These are phyloP conservation scores for Entomyzon cyanotis DNA, from an alignment of 2,113 vertebrate species.

Conservation along the genomic window DNA sequence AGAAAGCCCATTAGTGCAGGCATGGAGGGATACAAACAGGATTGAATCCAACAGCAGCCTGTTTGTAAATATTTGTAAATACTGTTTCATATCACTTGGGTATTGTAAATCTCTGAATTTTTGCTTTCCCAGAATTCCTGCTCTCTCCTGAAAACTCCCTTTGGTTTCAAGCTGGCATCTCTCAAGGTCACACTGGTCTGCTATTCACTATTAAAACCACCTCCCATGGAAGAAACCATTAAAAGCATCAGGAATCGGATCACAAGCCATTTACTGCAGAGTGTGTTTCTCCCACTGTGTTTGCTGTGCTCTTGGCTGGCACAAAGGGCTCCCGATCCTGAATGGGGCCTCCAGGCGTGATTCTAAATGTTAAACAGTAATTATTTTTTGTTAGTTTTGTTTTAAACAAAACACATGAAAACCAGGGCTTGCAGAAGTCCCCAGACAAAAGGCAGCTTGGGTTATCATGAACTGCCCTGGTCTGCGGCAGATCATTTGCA, in stretches of 20 bases:
- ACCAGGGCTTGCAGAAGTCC: not conserved
- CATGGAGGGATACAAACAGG: not conserved
- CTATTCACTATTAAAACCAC: constrained; percentile 29
- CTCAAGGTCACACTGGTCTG: constrained; percentile 43
- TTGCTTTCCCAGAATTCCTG: constrained; percentile 16
- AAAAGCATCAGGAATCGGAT: constrained; percentile 22
- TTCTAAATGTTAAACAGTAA: not conserved
- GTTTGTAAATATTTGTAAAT: constrained; percentile 51
- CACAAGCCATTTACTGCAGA: not conserved
- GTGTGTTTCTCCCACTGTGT: not conserved
- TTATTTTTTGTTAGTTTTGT: not conserved
- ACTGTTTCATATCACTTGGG: not conserved
- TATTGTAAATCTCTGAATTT: constrained; percentile 26
- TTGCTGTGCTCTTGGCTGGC: not conserved
- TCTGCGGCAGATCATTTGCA: not conserved
- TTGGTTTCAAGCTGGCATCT: constrained; percentile 20
- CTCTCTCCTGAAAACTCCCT: not conserved
- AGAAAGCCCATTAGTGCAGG: constrained; percentile 16
- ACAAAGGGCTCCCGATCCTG: not conserved
- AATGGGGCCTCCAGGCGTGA: not conserved
- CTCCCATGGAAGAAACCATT: constrained; percentile 32
- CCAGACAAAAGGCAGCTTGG: not conserved
- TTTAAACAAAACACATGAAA: constrained; percentile 22
- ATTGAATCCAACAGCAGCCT: constrained; percentile 3
- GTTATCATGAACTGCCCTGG: not conserved